These are phyloP conservation scores for Pelmatolapia mariae DNA, from an alignment of 2,113 vertebrate species.

Conservation along the genomic window DNA sequence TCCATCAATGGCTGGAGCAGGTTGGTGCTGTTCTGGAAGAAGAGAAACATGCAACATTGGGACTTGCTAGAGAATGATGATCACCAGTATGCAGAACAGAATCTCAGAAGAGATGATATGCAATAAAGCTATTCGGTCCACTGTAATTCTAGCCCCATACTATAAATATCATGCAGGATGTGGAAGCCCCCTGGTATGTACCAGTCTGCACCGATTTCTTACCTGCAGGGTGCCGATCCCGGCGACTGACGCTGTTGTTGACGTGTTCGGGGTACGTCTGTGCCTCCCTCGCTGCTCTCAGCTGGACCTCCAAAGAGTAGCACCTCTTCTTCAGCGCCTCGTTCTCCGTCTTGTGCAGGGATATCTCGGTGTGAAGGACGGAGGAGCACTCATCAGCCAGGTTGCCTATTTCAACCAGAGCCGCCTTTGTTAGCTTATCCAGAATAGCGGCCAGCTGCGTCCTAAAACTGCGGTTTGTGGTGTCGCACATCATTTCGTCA, in stretches of 20 bases:
- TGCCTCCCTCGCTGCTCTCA: constrained; percentile 60
- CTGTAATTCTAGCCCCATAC: neutral
- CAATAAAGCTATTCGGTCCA: neutral
- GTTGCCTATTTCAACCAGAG: constrained; percentile 66
- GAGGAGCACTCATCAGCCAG: constrained; percentile 71
- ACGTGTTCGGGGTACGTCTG: constrained; percentile 26
- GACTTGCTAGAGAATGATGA: neutral
- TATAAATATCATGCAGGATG: neutral
- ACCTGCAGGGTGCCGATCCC: constrained; percentile 33
- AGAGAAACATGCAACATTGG: neutral
- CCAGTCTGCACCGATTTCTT: neutral
- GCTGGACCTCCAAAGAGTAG: constrained; percentile 67
- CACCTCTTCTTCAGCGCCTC: constrained; percentile 71
- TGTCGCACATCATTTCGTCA: constrained; percentile 60
- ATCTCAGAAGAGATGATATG: neutral
- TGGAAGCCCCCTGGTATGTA: neutral
- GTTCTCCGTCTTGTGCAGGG: constrained; percentile 68
- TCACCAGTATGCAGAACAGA: neutral
- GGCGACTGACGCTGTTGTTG: constrained; percentile 15
- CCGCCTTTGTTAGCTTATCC: constrained; percentile 68
- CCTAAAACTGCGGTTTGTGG: constrained; percentile 58
- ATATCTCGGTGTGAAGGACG: constrained; percentile 68
- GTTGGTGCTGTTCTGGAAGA: constrained; percentile 42
- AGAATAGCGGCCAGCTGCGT: constrained; percentile 64
- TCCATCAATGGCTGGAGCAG: constrained; percentile 59